phyloP scores from a whole-genome alignment of 1,140 invertebrate species.

The Colletes gigas region DNA sequence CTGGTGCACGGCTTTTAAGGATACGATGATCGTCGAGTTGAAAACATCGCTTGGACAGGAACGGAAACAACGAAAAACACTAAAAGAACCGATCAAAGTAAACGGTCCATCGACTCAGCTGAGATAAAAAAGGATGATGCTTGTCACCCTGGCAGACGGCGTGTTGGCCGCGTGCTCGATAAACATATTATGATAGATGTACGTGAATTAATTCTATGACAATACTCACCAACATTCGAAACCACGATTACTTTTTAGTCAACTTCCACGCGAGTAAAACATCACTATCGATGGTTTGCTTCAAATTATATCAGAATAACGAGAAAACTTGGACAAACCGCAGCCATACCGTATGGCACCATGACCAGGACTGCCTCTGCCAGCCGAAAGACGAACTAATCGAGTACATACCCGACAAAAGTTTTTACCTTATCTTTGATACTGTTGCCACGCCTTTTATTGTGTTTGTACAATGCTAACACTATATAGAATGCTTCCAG shows the following conservation, averaged over 20 bases:
- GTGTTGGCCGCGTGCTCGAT: constrained; percentile 62
- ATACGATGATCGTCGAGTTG: neutral
- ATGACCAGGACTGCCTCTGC: constrained; percentile 73
- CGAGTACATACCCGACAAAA: constrained; percentile 64
- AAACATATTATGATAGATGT: neutral
- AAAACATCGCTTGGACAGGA: neutral
- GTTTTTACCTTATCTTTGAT: constrained; percentile 10
- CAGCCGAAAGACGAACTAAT: constrained; percentile 68
- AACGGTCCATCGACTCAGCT: constrained; percentile 35
- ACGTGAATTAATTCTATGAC: constrained; percentile 2
- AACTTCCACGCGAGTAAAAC: constrained; percentile 22
- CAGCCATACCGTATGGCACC: constrained; percentile 71
- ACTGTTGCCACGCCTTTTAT: constrained; percentile 1
- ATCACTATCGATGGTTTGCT: constrained; percentile 40
- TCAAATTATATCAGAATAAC: constrained; percentile 36
- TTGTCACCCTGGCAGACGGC: constrained; percentile 70
- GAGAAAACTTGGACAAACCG: constrained; percentile 45
- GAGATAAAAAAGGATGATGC: constrained; percentile 56
- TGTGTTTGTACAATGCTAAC: neutral
- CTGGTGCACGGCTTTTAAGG: too few species aligned
- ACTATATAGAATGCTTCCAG: neutral
- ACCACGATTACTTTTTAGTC: constrained; percentile 13
- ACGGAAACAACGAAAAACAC: constrained; percentile 5
- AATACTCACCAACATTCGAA: constrained; percentile 39
- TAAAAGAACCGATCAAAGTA: neutral